Evolutionary conservation across 2,797 vertebrate species (phyloP).

Genomic region (Poeciliopsis turneri): DNA sequence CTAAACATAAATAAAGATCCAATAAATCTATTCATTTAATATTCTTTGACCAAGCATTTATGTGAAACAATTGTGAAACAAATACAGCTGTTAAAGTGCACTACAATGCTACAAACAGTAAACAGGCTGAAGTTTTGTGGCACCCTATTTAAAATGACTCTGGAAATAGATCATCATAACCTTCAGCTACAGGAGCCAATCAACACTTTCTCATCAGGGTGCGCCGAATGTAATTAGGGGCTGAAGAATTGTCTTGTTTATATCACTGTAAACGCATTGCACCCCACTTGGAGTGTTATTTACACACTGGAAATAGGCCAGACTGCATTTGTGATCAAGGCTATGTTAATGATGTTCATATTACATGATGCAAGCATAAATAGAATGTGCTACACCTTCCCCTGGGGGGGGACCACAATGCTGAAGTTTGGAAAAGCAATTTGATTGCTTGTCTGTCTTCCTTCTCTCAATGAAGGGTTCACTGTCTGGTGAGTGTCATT

Average conservation of each 20-base stretch:
- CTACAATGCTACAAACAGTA: constrained; percentile 9
- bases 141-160: constrained; percentile 41
- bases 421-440: constrained; percentile 55
- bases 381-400: constrained; percentile 54
- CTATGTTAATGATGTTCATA: constrained; percentile 70
- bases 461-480: constrained; percentile 53
- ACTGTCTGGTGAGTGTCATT: constrained; percentile 67
- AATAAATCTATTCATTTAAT: constrained; percentile 12
- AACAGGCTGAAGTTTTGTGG: constrained; percentile 19
- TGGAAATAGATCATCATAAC: constrained; percentile 61
- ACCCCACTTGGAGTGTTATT: constrained; percentile 63
- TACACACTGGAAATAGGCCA: constrained; percentile 70
- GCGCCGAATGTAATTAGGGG: constrained; percentile 59
- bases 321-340: constrained; percentile 68
- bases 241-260: constrained; percentile 63
- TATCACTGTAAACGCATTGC: constrained; percentile 62
- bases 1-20: not conserved
- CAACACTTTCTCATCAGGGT: constrained; percentile 60
- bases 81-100: constrained; percentile 15
- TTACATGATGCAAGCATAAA: constrained; percentile 63
- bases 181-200: constrained; percentile 68
- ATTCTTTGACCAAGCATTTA: not conserved
- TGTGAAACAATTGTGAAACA: not conserved
- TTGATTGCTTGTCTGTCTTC: constrained; percentile 51
- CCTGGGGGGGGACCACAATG: constrained; percentile 28